These are phyloP conservation scores for Antennarius maculatus DNA, from an alignment of 2,797 vertebrate genomes.

Conservation along the genomic window DNA sequence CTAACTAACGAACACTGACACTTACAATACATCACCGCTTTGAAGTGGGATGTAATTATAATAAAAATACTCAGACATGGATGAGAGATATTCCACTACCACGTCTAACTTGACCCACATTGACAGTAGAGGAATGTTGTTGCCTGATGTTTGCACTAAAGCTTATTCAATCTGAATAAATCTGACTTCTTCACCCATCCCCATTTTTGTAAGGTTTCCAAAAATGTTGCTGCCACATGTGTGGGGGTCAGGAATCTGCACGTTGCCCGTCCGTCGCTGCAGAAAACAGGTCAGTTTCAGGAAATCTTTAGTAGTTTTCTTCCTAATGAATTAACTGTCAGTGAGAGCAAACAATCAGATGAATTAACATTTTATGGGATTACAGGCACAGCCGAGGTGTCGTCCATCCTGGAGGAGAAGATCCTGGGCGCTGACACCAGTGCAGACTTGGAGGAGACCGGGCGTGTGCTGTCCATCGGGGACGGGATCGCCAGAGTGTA, in stretches of 20 bases:
- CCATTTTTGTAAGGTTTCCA: slow-evolving; percentile 82
- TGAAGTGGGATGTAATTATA: no score
- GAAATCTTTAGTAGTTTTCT: not conserved
- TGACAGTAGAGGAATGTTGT: no score
- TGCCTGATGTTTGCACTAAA: not conserved
- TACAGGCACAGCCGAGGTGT: slow-evolving; percentile 83
- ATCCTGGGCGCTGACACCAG: slow-evolving; percentile 91
- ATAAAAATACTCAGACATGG: no score
- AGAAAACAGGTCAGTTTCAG: slow-evolving; percentile 87
- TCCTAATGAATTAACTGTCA: not conserved
- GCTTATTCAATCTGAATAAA: not conserved
- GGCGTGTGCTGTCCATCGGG: slow-evolving; percentile 94
- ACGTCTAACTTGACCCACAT: no score
- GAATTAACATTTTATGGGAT: not conserved
- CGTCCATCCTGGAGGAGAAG: slow-evolving; percentile 94
- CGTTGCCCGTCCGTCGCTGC: slow-evolving; percentile 80
- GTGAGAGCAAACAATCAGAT: not conserved
- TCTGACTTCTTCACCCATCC: not conserved
- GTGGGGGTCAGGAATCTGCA: slow-evolving; percentile 89
- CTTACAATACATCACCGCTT: no score
- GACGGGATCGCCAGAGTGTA: slow-evolving; percentile 97
- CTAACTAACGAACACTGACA: no score
- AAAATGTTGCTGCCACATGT: slow-evolving; percentile 89
- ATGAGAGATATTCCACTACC: no score
- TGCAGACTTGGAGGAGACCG: slow-evolving; percentile 92